Percentiles rank a stretch among this genome's conserved stretches.
Conservation (phyloP, 2,888 invertebrate genomes). For the Spodoptera picta region DNA sequence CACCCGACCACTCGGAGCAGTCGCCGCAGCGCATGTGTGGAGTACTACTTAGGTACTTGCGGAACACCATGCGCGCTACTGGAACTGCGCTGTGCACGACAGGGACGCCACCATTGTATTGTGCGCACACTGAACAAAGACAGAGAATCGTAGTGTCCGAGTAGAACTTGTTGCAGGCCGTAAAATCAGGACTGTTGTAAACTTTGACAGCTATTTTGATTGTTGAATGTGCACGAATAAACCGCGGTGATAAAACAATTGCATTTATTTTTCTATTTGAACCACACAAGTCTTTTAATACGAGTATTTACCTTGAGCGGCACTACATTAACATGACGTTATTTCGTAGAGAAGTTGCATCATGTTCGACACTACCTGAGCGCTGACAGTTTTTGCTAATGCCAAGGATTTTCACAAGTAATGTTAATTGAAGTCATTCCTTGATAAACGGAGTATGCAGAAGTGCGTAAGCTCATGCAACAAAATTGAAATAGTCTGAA, state of each 20-base stretch:
- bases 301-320: background rate
- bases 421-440: too few relatives aligned
- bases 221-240: conserved; percentile 4
- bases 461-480: too few relatives aligned
- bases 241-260: conserved; percentile 1
- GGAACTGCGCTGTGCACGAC: conserved; percentile 36
- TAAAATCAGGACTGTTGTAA: conserved; percentile 22
- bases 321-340: conserved; percentile 22
- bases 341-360: conserved; percentile 37
- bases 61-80: conserved; percentile 28
- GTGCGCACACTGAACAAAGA: conserved; percentile 54
- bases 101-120: conserved; percentile 54
- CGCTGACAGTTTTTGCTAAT: conserved; percentile 5
- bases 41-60: conserved; percentile 9
- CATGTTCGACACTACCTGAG: conserved; percentile 34
- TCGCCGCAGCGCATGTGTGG: conserved; percentile 77
- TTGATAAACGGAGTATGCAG: too few relatives aligned
- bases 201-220: conserved; percentile 23
- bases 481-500: too few relatives aligned
- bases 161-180: conserved; percentile 50
- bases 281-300: conserved; percentile 2
- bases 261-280: conserved; percentile 2
- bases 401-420: too few relatives aligned
- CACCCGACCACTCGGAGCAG: conserved; percentile 65
- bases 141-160: conserved; percentile 47